Evolutionary conservation across 2,888 invertebrate species (phyloP).

Genomic region (Morpho deidamia): DNA sequence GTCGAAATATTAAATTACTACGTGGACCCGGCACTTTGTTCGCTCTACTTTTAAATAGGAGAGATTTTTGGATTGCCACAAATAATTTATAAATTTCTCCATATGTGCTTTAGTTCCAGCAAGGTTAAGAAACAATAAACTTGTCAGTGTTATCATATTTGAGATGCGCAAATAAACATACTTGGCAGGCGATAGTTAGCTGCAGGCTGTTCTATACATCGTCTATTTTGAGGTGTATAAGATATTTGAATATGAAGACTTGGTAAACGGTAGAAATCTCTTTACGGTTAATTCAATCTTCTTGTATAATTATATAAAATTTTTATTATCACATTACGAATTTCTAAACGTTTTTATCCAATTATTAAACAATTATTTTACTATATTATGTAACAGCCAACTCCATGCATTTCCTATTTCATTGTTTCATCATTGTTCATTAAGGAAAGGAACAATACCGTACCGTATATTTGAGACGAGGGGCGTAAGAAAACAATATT

Average conservation of each 20-base stretch:
- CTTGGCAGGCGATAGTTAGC: not conserved
- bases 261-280: too few species aligned
- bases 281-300: not conserved
- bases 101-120: conserved; percentile 10
- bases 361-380: too few species aligned
- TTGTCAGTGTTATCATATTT: conserved; percentile 19
- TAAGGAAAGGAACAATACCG: conserved; percentile 53
- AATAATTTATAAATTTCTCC: conserved; percentile 6
- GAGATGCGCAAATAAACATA: conserved; percentile 11
- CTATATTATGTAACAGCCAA: not conserved
- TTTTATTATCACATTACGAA: too few species aligned
- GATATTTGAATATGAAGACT: not conserved
- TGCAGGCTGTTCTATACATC: not conserved
- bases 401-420: conserved; percentile 40
- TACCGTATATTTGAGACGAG: conserved; percentile 28
- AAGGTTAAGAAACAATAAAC: conserved; percentile 18
- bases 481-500: conserved; percentile 11
- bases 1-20: too few species aligned
- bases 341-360: too few species aligned
- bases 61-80: not conserved
- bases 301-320: not conserved
- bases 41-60: too few species aligned
- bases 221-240: not conserved
- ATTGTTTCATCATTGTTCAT: conserved; percentile 28
- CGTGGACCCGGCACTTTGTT: too few species aligned